phyloP scores from a whole-genome alignment of 2,888 invertebrate species.

The Nipponacmea schrenckii region DNA sequence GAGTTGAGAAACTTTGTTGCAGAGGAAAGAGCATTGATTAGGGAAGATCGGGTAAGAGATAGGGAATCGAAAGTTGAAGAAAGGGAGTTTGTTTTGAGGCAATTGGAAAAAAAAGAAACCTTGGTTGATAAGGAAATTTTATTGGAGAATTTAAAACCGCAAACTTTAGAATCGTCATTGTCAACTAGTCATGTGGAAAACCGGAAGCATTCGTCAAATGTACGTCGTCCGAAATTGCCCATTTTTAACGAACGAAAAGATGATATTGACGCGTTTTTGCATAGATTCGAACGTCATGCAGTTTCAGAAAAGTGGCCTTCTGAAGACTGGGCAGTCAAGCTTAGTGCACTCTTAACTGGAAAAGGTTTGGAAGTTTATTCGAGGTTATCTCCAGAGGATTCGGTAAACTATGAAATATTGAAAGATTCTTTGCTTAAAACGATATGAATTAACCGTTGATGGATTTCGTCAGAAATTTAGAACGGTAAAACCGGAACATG shows the following conservation, averaged over 20 bases:
- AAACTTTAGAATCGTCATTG: neutral
- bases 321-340: neutral
- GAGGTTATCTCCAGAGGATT: neutral
- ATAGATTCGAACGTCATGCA: neutral
- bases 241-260: constrained; percentile 7
- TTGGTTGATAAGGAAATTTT: neutral
- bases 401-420: neutral
- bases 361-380: constrained; percentile 7
- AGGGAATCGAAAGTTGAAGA: no score
- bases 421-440: neutral
- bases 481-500: neutral
- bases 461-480: neutral
- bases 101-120: neutral
- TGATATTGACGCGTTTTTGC: constrained; percentile 5
- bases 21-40: no score
- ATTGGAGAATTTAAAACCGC: neutral
- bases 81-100: no score
- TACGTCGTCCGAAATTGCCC: neutral
- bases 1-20: no score
- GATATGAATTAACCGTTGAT: neutral
- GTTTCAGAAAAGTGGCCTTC: neutral
- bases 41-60: no score
- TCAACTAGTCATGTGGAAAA: neutral
- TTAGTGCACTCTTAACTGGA: constrained; percentile 1
- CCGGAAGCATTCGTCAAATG: no score